Evolutionary conservation across 2,888 invertebrate species (phyloP), one percentile per base, ranked within the genome.

Genomic region (Anarsia innoxiella): DNA sequence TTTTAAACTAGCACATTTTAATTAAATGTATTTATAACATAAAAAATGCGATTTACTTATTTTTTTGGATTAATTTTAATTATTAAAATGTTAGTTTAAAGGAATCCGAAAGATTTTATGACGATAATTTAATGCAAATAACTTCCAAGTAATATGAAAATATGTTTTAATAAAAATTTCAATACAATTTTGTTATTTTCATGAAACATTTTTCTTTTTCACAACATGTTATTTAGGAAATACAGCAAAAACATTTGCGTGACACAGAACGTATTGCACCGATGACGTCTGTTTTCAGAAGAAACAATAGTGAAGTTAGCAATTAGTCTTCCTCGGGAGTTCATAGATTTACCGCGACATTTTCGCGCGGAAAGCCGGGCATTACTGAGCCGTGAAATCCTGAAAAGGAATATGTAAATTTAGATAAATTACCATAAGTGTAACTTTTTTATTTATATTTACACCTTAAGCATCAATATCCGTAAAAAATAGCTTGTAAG

Each of bases 361-460:
- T 85, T 83, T 84, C 85, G 85, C 85, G 85, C 85, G 85, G 83
- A 82, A 84, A 79, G 84, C 82, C 82, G 82, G 83, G 78, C 83
- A 80, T 80, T 82, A 84, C 80, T 70, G 74, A 83, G 80, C 80
- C 78, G 79, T 82, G 77, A 78, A 83, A 82, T 79, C 59, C 70
- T 74, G 57, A 71, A 76, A 77, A 76, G 61, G 65, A 66, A 56
- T 59, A 61, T 70, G 56, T 60, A 65, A 62, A 63, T 51, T 54
- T 53, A 53, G 52, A 46, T n/a, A 53, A 60, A 58, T 47, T 59
- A 53, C 44, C 49, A 27, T 45, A 53, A 51, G 54, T 65, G 56
- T 53, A 53, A 53, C 46, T 46, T 46, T 56, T 59, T 54, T 53
- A 52, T 43, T 40, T 57, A 56, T 66, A 59, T 57, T 63, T 48